Conservation (phyloP, 2,888 invertebrate species). For the Tetranychus truncatus region DNA sequence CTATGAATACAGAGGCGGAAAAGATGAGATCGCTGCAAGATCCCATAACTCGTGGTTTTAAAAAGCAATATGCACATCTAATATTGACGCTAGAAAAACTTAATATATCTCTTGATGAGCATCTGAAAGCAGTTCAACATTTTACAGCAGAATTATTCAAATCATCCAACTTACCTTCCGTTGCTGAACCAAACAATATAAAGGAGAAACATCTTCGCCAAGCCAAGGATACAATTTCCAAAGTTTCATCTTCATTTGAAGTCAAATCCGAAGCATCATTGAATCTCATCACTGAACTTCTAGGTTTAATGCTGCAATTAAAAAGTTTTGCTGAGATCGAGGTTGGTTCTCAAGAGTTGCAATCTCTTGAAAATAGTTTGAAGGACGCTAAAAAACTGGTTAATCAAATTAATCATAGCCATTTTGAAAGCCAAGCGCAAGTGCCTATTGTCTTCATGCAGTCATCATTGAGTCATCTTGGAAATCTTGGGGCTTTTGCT, state of each 20-base stretch:
- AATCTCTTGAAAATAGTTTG: slow-evolving; percentile 73
- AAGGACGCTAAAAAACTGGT: slow-evolving; percentile 65
- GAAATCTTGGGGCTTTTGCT: slow-evolving; percentile 27
- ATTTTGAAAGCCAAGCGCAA: slow-evolving; percentile 58
- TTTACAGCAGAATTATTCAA: slow-evolving; percentile 69
- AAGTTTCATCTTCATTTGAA: not conserved
- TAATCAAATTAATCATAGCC: slow-evolving; percentile 48
- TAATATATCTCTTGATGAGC: slow-evolving; percentile 67
- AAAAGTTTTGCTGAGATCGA: slow-evolving; percentile 35
- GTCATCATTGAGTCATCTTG: slow-evolving; percentile 28
- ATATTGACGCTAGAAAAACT: slow-evolving; percentile 76
- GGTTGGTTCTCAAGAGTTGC: slow-evolving; percentile 65
- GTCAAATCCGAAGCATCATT: slow-evolving; percentile 39
- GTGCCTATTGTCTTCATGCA: slow-evolving; percentile 76
- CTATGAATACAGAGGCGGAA: slow-evolving; percentile 78
- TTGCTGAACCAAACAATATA: slow-evolving; percentile 69
- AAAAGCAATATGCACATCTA: slow-evolving; percentile 63
- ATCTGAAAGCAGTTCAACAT: slow-evolving; percentile 63
- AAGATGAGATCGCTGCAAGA: slow-evolving; percentile 46
- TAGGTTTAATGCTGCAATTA: slow-evolving; percentile 72
- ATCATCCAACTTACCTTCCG: slow-evolving; percentile 60
- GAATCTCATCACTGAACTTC: slow-evolving; percentile 63
- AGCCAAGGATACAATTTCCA: slow-evolving; percentile 42
- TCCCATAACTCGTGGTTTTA: slow-evolving; percentile 64
- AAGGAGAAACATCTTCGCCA: slow-evolving; percentile 70